phyloP scores from a whole-genome alignment of 1,140 invertebrate species.

The Penaeus vannamei region DNA sequence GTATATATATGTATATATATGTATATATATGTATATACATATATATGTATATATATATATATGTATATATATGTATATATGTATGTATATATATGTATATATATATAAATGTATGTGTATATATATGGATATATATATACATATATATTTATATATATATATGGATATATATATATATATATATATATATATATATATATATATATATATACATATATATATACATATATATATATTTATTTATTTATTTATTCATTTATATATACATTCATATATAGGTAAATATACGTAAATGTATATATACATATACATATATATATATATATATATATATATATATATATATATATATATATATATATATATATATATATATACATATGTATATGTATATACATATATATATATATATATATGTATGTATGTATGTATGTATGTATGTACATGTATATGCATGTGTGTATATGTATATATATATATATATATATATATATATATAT shows the following conservation, averaged over 20 bases:
- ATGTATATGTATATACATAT: slow-evolving; percentile 24
- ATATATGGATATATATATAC: not conserved
- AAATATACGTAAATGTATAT: too few relatives aligned
- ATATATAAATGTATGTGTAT: not conserved
- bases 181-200: slow-evolving; percentile 20
- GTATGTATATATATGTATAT: not conserved
- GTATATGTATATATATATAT: not conserved
- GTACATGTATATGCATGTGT: not conserved
- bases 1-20: slow-evolving; percentile 9
- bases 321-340: slow-evolving; percentile 18
- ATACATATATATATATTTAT: slow-evolving; percentile 8
- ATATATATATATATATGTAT: slow-evolving; percentile 26
- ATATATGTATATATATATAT: slow-evolving; percentile 26
- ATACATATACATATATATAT: slow-evolving; percentile 3
- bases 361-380: slow-evolving; percentile 30
- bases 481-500: not conserved
- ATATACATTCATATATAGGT: slow-evolving; percentile 27
- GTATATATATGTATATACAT: slow-evolving; percentile 24
- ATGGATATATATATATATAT: slow-evolving; percentile 1
- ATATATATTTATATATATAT: not conserved
- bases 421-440: slow-evolving; percentile 1
- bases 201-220: not conserved
- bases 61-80: slow-evolving; percentile 25
- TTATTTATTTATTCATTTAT: slow-evolving; percentile 6
- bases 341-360: slow-evolving; percentile 35